phyloP scores from a whole-genome alignment of 2,797 vertebrate genomes.

The Champsocephalus gunnari region DNA sequence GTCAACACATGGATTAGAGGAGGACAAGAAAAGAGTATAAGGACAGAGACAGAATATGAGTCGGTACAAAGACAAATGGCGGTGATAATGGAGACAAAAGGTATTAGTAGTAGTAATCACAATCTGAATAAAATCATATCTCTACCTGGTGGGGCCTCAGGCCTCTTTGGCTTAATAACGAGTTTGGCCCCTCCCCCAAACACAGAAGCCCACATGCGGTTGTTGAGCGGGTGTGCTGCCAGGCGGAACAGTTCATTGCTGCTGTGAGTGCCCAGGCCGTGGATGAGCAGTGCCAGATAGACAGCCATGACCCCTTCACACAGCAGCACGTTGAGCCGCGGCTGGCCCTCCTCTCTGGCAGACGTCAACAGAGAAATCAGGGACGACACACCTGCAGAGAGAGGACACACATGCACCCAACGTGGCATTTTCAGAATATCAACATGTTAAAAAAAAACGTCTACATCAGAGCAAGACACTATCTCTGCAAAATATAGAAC shows the following conservation, averaged over 20 bases:
- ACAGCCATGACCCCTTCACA: constrained; percentile 97
- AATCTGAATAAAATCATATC: background rate
- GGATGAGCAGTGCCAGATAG: constrained; percentile 94
- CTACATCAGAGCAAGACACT: constrained; percentile 24
- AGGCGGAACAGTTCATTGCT: constrained; percentile 95
- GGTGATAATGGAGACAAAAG: constrained; percentile 1
- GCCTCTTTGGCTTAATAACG: constrained; percentile 92
- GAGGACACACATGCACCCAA: constrained; percentile 23
- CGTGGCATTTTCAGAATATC: background rate
- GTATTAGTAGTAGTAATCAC: background rate
- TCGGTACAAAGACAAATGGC: background rate
- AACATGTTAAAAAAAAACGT: constrained; percentile 4
- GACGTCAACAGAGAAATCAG: constrained; percentile 93
- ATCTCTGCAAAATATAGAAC: constrained; percentile 32
- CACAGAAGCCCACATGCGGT: constrained; percentile 97
- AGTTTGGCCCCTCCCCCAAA: constrained; percentile 97
- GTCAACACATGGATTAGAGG: constrained; percentile 22
- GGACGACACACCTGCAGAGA: constrained; percentile 91
- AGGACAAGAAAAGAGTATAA: constrained; percentile 26
- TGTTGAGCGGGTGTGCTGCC: constrained; percentile 95
- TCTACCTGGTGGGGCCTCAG: constrained; percentile 90
- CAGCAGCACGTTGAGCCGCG: constrained; percentile 91
- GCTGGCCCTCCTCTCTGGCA: constrained; percentile 95
- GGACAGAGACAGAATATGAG: constrained; percentile 14
- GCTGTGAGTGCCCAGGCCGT: constrained; percentile 94